Percentiles rank a stretch among this genome's conserved stretches.
phyloP scores from a whole-genome alignment of 2,888 invertebrate genomes.

The Apotomis capreana region DNA sequence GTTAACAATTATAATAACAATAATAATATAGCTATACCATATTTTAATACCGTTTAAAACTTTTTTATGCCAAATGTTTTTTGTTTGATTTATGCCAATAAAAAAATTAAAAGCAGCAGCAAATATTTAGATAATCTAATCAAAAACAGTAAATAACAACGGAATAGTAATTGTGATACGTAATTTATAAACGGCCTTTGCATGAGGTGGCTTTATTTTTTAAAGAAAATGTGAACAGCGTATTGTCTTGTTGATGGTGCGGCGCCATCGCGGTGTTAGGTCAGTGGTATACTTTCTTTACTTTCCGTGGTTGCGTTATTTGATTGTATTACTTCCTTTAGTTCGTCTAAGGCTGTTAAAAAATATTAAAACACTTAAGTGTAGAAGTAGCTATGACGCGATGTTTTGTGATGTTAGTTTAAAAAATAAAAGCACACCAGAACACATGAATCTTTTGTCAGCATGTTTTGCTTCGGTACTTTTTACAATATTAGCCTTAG shows the following conservation, averaged over 20 bases:
- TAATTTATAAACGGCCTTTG: neutral
- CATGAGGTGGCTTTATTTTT: too few relatives aligned
- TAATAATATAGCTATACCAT: neutral
- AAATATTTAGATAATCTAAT: conserved; percentile 21
- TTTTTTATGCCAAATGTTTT: neutral
- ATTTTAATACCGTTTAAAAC: neutral
- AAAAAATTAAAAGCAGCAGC: conserved; percentile 12
- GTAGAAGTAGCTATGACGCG: too few relatives aligned
- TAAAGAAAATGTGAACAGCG: too few relatives aligned
- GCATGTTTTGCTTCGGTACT: neutral
- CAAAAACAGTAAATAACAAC: neutral
- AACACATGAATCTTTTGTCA: neutral
- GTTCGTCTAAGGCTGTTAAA: too few relatives aligned
- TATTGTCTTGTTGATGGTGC: too few relatives aligned
- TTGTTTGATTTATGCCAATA: neutral
- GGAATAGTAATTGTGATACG: neutral
- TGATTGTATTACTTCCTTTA: too few relatives aligned
- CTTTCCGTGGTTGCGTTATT: too few relatives aligned
- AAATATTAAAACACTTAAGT: too few relatives aligned
- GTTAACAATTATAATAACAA: neutral
- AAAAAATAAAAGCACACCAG: too few relatives aligned
- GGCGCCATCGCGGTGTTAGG: too few relatives aligned
- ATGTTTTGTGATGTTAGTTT: too few relatives aligned
- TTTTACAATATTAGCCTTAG: neutral
- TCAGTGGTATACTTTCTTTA: too few relatives aligned